Base-by-base conservation (phyloP, 2,113 vertebrate genomes). In the Potamarius usumacintae region DNA sequence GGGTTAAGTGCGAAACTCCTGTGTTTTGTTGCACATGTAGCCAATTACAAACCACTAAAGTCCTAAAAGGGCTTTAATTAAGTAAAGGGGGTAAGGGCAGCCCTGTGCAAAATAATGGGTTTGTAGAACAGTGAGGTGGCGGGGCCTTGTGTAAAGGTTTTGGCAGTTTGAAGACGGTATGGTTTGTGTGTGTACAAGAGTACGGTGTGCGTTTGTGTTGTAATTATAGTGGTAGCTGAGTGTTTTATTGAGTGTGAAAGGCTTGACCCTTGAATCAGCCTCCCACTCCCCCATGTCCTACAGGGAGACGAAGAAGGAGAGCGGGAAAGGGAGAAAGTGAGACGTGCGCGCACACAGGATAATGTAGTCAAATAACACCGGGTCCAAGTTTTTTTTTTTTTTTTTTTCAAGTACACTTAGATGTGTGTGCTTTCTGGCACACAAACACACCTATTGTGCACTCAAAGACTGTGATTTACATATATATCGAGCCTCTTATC, bases 181-280 rank as follows among this genome's bases (percentile, higher is more conserved):
- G 63, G 22, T 87, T 69, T 90, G 86, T 90, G 55, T 85, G 86
- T 82, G 71, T 83, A 76, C 50, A 82, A 71, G 80, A 27, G 71
- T 34, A 81, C 88, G 88, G 86, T 85, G 86, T 82, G 91, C 90
- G 88, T 74, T 53, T 25, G 72, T 82, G 57, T 82, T 65, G 92
- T 94, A 94, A 94, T 94, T 93, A 94, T 90, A 90, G 90, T 91
- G 91, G 91, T 91, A 92, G 92, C 91, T 90, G 89, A 90, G 93
- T 94, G 93, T 93, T 95, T 94, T 94, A 94, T 94, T 94, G 93
- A 95, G 94, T 92, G 94, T 93, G 91, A 94, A 94, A 94, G 92
- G 89, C 88, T 89, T 90, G 90, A 92, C 87, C 85, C 92, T 92
- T 92, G 93, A 92, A 93, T 91, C 90, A 92, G 88, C 83, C 91